Evolutionary conservation across 1,140 invertebrate species (phyloP).

Genomic region (Achroia grisella): DNA sequence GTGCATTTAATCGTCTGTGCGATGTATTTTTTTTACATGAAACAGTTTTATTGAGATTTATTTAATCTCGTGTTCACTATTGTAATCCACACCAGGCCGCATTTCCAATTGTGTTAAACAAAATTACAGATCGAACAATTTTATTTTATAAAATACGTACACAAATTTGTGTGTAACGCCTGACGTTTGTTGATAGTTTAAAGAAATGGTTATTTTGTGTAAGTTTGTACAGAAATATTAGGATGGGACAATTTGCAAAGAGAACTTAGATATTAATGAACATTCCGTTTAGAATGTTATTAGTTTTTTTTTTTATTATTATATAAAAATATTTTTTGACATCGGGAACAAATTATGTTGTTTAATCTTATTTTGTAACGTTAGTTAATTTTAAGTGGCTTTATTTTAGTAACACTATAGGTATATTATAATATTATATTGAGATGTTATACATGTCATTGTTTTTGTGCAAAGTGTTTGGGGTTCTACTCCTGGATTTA

Average conservation of each 20-base stretch:
- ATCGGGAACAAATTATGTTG: slow-evolving; percentile 73
- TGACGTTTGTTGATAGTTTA: slow-evolving; percentile 65
- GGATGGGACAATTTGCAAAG: slow-evolving; percentile 73
- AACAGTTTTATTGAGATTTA: slow-evolving; percentile 23
- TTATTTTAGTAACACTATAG: slow-evolving; percentile 67
- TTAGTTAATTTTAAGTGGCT: slow-evolving; percentile 72
- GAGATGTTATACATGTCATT: slow-evolving; percentile 70
- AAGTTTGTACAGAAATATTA: slow-evolving; percentile 71
- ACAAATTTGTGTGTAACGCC: slow-evolving; percentile 53
- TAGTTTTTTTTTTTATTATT: slow-evolving; percentile 67
- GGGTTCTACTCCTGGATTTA: slow-evolving; percentile 50
- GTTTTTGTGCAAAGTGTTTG: slow-evolving; percentile 67
- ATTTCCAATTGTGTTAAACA: slow-evolving; percentile 35
- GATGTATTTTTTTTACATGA: slow-evolving; percentile 41
- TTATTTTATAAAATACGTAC: slow-evolving; percentile 51
- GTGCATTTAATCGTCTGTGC: slow-evolving; percentile 54
- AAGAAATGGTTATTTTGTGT: slow-evolving; percentile 65
- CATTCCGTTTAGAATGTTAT: slow-evolving; percentile 73
- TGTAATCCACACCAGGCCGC: slow-evolving; percentile 51
- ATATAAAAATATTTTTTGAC: slow-evolving; percentile 65
- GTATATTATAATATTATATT: slow-evolving; percentile 66
- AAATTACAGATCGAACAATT: slow-evolving; percentile 50
- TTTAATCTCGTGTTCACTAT: slow-evolving; percentile 32
- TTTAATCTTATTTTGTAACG: slow-evolving; percentile 72
- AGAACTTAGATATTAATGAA: slow-evolving; percentile 70